These are phyloP conservation scores for Callopanchax toddi DNA, from an alignment of 2,113 vertebrate genomes.

Conservation along the genomic window DNA sequence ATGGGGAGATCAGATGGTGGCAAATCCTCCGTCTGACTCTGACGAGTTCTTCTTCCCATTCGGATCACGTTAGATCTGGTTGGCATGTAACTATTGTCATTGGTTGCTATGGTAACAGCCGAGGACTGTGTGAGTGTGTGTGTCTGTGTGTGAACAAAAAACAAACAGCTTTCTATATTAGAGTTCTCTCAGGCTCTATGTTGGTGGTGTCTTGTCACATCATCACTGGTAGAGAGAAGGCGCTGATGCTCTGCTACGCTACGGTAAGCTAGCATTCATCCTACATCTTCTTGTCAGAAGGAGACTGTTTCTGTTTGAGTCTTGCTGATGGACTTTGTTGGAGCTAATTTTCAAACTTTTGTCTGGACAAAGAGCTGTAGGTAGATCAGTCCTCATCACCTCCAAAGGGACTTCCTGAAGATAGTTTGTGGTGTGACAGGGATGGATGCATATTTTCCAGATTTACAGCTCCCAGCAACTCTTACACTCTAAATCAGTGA, in stretches of 20 bases:
- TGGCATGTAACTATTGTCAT: slow-evolving; percentile 13
- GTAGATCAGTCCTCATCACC: too few species aligned
- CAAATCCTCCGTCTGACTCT: neutral
- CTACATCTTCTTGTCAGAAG: neutral
- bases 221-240: neutral
- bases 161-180: slow-evolving; percentile 10
- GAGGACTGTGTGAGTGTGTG: slow-evolving; percentile 35
- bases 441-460: too few species aligned
- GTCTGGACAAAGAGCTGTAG: too few species aligned
- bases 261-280: neutral
- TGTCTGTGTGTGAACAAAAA: slow-evolving; percentile 22
- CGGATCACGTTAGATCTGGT: slow-evolving; percentile 9
- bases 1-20: slow-evolving; percentile 26
- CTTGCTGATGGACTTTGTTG: neutral
- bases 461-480: too few species aligned
- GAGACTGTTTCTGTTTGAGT: neutral
- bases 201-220: neutral
- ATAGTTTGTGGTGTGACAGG: too few species aligned
- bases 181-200: slow-evolving; percentile 10
- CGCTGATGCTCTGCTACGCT: neutral
- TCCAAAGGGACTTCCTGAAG: too few species aligned
- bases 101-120: slow-evolving; percentile 56
- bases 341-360: neutral
- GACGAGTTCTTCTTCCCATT: neutral
- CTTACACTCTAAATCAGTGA: too few species aligned